Base-by-base conservation (phyloP, 2,797 vertebrate species). In the Catostomus latipinnis region DNA sequence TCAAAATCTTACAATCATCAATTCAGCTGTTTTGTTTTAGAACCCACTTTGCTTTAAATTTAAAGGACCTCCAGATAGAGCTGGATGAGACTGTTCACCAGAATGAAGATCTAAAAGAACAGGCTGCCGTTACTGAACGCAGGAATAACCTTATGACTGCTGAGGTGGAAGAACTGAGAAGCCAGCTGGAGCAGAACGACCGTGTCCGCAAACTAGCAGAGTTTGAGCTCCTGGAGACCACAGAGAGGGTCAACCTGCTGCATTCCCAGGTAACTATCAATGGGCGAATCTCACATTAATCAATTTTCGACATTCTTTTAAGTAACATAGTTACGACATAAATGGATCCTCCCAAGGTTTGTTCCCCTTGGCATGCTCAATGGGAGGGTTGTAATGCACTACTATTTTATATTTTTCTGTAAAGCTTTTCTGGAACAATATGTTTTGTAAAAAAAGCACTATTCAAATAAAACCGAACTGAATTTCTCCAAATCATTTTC, bases 111-210 rank as follows among this genome's bases (percentile, higher is more conserved):
- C 92, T 97, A 87, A 96, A 94, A 52, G 97, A 98, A 87, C 96
- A 98, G 91, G 89, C 86, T 0, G 95, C 94, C 0, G 91, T 96
- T 78, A 93, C 95, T 1, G 96, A 98, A 87, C 95, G 96, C 53
- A 91, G 96, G 80, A 96, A 95, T 70, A 94, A 93, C 46, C 89
- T 98, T 82, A 90, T 98, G 86, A 54, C 89, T 1, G 91, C 95
- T 0, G 97, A 98, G 90, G 94, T 97, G 88, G 96, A 96, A 83
- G 97, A 98, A 90, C 92, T 96, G 73, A 89, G 96, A 74, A 92
- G 90, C 0, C 90, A 90, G 0, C 90, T 97, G 91, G 96, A 98
- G 86, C 97, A 98, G 92, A 95, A 93, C 0, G 96, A 98, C 16
- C 94, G 96, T 1, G 92, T 94, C 78, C 93, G 95, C 81, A 95